Evolutionary conservation across 2,888 invertebrate genomes (phyloP).

Genomic region (Drosophila longiperda): DNA sequence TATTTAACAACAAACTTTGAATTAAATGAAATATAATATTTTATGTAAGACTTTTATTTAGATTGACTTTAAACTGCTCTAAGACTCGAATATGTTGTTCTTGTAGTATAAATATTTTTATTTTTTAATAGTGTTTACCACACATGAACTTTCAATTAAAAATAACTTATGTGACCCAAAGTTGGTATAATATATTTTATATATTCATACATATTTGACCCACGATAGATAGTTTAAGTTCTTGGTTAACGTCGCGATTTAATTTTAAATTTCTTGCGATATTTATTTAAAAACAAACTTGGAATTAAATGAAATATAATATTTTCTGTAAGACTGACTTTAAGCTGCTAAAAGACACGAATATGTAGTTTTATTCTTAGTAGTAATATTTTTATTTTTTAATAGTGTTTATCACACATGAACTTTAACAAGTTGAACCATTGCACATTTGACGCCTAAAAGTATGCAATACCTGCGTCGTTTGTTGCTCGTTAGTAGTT

Average conservation of each 20-base stretch:
- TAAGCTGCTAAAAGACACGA: too few species aligned
- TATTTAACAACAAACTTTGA: neutral
- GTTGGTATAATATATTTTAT: neutral
- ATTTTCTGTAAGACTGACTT: neutral
- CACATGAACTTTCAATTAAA: slow-evolving; percentile 74
- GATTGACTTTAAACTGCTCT: neutral
- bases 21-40: neutral
- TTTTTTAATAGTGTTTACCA: neutral
- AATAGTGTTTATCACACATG: slow-evolving; percentile 15
- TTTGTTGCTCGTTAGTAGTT: slow-evolving; percentile 71
- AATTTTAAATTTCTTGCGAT: neutral
- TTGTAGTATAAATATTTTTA: neutral
- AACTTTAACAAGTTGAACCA: slow-evolving; percentile 21
- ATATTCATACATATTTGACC: neutral
- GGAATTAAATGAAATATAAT: neutral
- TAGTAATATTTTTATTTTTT: neutral
- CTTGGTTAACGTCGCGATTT: neutral
- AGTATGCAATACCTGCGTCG: slow-evolving; percentile 43
- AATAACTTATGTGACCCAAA: slow-evolving; percentile 77
- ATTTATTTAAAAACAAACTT: neutral
- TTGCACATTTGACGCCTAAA: slow-evolving; percentile 37
- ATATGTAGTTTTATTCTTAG: too few species aligned
- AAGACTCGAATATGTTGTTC: too few species aligned
- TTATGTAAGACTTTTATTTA: neutral
- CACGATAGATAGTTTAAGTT: neutral